phyloP scores from a whole-genome alignment of 2,797 vertebrate genomes.

The Bucorvus abyssinicus region DNA sequence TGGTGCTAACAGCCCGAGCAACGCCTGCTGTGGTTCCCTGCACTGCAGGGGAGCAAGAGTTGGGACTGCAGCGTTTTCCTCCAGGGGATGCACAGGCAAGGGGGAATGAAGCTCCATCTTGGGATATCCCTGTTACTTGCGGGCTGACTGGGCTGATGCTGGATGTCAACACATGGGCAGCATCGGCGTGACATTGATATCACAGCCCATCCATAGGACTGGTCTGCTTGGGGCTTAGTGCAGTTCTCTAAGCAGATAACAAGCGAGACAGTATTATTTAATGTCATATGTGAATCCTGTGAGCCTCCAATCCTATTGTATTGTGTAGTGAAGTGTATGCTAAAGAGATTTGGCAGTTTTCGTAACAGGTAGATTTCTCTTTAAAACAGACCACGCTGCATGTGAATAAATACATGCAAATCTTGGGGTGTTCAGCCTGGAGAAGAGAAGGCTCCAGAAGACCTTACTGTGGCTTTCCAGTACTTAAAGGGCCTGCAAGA shows the following conservation, averaged over 20 bases:
- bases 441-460: not conserved
- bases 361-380: not conserved
- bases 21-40: not conserved
- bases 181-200: fast-evolving
- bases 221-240: not conserved
- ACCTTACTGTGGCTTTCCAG: not conserved
- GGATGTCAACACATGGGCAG: not conserved
- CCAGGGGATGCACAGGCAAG: not conserved
- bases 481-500: not conserved
- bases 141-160: not conserved
- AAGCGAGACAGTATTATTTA: not conserved
- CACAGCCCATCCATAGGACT: not conserved
- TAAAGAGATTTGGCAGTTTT: not conserved
- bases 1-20: not conserved
- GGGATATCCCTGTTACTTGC: not conserved
- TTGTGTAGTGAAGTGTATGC: not conserved
- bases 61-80: not conserved
- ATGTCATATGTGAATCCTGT: not conserved
- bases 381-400: not conserved
- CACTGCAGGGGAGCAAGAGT: not conserved
- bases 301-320: not conserved
- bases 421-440: not conserved
- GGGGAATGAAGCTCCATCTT: not conserved
- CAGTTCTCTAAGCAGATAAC: not conserved
- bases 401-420: not conserved